Conservation (phyloP, 2,113 vertebrate genomes). For the Pelodiscus sinensis region DNA sequence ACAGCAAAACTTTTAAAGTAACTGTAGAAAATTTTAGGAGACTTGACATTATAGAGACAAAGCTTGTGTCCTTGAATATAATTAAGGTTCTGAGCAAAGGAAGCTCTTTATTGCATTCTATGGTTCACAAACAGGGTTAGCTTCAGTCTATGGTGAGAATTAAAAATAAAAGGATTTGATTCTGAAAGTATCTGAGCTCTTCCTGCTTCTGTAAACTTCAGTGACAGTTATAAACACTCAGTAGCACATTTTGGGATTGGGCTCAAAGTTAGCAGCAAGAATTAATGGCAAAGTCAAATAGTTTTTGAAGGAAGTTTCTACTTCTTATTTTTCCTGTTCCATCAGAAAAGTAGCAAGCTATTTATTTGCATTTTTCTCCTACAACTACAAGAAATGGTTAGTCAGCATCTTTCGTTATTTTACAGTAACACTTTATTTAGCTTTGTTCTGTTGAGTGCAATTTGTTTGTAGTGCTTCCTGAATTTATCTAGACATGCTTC, state of each 20-base stretch:
- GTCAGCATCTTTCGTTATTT: neutral
- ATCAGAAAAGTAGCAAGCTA: neutral
- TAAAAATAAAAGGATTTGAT: neutral
- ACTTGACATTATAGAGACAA: neutral
- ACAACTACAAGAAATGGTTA: neutral
- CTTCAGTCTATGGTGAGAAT: neutral
- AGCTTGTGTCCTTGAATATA: neutral
- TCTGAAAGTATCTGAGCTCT: neutral
- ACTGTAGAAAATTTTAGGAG: neutral
- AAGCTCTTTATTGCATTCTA: neutral
- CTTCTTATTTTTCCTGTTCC: neutral
- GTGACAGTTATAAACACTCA: neutral
- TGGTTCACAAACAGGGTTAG: no score
- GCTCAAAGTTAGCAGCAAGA: neutral
- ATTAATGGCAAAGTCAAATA: neutral
- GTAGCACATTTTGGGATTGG: neutral
- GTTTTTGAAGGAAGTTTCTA: neutral
- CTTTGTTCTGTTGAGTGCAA: slow-evolving; percentile 49
- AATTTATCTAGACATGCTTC: slow-evolving; percentile 12
- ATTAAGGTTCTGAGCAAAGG: neutral
- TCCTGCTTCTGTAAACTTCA: neutral
- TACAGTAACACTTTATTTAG: neutral
- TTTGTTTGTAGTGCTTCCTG: slow-evolving; percentile 52
- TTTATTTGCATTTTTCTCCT: neutral
- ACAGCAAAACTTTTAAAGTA: neutral